Conservation (phyloP, 2,888 invertebrate species). For the Tetanocera ferruginea region DNA sequence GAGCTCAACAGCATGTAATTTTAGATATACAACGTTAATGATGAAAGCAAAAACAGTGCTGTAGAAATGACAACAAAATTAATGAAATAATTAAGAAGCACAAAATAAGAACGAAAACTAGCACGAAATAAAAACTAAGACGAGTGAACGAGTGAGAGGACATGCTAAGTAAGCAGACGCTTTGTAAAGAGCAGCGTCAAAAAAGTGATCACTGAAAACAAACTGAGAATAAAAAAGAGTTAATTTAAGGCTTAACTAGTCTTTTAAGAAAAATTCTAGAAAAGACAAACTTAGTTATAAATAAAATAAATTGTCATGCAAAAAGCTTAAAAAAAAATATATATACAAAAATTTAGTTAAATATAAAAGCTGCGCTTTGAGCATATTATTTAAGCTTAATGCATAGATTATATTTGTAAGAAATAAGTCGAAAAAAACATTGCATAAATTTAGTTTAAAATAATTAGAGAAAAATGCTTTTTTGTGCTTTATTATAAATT, state of each 20-base stretch:
- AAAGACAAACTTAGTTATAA: neutral
- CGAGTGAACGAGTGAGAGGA: too few relatives aligned
- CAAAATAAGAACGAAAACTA: neutral
- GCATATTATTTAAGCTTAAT: neutral
- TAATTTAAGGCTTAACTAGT: neutral
- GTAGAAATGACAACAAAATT: neutral
- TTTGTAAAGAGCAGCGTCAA: too few relatives aligned
- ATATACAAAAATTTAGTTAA: neutral
- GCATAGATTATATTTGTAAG: conserved; percentile 25
- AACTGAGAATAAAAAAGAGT: neutral
- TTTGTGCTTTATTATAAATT: conserved; percentile 50
- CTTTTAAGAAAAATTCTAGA: neutral
- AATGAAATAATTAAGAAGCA: neutral
- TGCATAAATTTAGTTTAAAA: conserved; percentile 2
- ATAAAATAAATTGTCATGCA: neutral
- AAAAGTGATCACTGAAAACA: too few relatives aligned
- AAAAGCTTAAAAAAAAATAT: neutral
- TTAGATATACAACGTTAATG: neutral
- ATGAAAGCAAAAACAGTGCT: neutral
- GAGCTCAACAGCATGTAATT: too few relatives aligned
- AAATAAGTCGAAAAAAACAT: conserved; percentile 26
- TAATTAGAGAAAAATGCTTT: conserved; percentile 37
- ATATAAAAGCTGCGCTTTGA: neutral
- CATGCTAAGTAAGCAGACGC: too few relatives aligned
- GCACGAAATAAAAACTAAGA: too few relatives aligned